These are phyloP conservation scores for Drosophila nr. perissopoda DNA, from an alignment of 2,888 invertebrate genomes.

Conservation along the genomic window DNA sequence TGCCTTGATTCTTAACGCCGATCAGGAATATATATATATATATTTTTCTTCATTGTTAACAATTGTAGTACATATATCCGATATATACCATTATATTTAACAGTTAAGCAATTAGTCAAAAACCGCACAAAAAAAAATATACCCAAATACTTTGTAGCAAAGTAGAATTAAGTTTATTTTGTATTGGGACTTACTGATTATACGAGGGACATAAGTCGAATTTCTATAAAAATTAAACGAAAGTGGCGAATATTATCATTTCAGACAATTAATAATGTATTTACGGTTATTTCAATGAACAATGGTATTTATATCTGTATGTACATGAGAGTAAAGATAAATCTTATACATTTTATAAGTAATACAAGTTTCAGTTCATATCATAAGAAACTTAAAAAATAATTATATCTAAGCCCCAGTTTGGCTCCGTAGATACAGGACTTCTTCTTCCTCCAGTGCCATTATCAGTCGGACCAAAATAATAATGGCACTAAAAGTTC, in stretches of 20 bases:
- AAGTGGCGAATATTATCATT: not conserved
- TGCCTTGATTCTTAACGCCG: not conserved
- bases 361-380: not conserved
- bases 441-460: conserved; percentile 3
- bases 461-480: conserved; percentile 8
- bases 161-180: not conserved
- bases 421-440: conserved; percentile 17
- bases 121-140: not conserved
- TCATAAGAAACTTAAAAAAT: conserved; percentile 1
- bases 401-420: not conserved
- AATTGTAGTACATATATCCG: not conserved
- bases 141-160: not conserved
- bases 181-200: not conserved
- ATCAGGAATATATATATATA: not conserved
- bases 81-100: no score
- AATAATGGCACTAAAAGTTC: conserved; percentile 4
- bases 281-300: not conserved
- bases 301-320: conserved; percentile 1
- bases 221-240: not conserved
- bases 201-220: not conserved
- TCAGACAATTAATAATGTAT: not conserved
- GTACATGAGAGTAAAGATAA: not conserved
- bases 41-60: not conserved
- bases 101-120: not conserved
- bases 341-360: not conserved